Base-by-base conservation (phyloP, 2,113 vertebrate genomes). In the Petrocephalus zakoni region DNA sequence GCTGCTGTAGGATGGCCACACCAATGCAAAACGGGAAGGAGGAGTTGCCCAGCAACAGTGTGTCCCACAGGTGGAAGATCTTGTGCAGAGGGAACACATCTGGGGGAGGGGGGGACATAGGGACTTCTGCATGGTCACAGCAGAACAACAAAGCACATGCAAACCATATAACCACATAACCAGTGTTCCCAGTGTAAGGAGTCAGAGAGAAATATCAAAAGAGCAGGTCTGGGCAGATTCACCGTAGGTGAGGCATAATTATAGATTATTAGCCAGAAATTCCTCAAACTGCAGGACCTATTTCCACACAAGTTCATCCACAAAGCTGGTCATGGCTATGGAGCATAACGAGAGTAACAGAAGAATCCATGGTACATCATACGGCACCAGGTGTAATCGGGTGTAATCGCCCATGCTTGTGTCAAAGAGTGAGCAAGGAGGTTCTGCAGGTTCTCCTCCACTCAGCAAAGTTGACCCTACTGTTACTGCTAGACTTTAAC, bases 11-110 rank as follows among this genome's bases (percentile, higher is more conserved):
- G 91, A 99, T 99, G 87, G 98, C 98, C 88, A 99, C 98, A 53
- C 98, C 98, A 52, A 99, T 99, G 85, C 98, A 99, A 93, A 99
- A 99, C 0, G 98, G 98, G 89, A 99, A 99, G 19, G 98, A 99
- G 25, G 98, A 98, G 93, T 99, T 99, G 11, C 98, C 98, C 93
- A 99, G 96, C 4, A 99, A 94, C 64, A 99, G 94, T 0, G 98
- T 99, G 94, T 99, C 98, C 98, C 98, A 99, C 90, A 99, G 93
- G 94, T 99, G 98, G 93, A 99, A 99, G 92, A 99, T 99, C 95
- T 99, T 99, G 95, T 99, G 98, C 91, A 99, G 94, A 17, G 98
- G 98, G 90, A 99, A 99, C 58, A 99, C 98, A 93, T 99, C 98
- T 99, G 93, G 10, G 81, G 90, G 85, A 55, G 85, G 13, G n/a